A percentile compares a stretch with the other conserved stretches of the same genome.
These are phyloP conservation scores for Iphiclides podalirius DNA, from an alignment of 2,888 invertebrate genomes.

Conservation along the genomic window DNA sequence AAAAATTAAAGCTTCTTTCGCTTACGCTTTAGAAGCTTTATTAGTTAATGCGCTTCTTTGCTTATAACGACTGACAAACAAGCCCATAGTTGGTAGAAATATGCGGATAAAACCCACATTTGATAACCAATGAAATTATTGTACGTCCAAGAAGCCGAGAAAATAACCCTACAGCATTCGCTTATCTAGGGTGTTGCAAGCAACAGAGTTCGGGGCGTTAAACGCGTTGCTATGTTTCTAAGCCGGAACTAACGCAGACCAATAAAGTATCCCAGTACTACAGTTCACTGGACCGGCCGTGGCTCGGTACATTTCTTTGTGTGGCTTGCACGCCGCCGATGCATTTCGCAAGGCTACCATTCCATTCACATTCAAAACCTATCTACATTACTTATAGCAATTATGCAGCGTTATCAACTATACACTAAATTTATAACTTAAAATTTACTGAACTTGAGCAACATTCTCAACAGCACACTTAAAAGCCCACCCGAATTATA, in stretches of 20 bases:
- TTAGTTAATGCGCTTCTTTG: too few relatives aligned
- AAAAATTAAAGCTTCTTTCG: too few relatives aligned
- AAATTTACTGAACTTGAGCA: constrained; percentile 11
- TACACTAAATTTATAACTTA: constrained; percentile 11
- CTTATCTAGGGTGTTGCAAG: constrained; percentile 13
- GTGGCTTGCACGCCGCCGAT: constrained; percentile 29
- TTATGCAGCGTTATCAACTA: constrained; percentile 11
- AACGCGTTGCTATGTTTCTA: not conserved
- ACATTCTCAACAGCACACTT: not conserved
- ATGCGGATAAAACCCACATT: too few relatives aligned
- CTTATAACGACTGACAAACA: too few relatives aligned
- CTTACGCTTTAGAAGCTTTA: too few relatives aligned
- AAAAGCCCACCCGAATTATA: not conserved
- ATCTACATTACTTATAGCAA: constrained; percentile 14
- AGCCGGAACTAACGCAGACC: constrained; percentile 16
- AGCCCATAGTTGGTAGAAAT: too few relatives aligned
- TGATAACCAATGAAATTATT: too few relatives aligned
- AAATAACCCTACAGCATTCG: too few relatives aligned
- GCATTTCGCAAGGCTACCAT: constrained; percentile 36
- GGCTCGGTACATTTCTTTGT: constrained; percentile 36
- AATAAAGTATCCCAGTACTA: constrained; percentile 24
- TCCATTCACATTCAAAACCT: constrained; percentile 36
- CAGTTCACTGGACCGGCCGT: constrained; percentile 23
- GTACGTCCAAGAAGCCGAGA: too few relatives aligned
- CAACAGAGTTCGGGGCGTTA: not conserved